phyloP scores from a whole-genome alignment of 1,140 invertebrate genomes.

The Hydropsyche tenuis region DNA sequence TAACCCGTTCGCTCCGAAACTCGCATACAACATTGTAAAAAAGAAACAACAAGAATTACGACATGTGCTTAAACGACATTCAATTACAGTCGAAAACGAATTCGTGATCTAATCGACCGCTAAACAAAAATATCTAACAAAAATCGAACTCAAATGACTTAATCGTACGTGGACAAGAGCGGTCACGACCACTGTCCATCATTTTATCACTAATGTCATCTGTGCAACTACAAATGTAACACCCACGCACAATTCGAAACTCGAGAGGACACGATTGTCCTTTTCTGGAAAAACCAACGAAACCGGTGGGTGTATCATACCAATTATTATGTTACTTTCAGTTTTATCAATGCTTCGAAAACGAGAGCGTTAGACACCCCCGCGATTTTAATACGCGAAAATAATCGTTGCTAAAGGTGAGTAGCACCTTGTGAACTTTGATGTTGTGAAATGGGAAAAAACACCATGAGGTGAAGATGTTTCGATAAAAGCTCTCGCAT shows the following conservation, averaged over 20 bases:
- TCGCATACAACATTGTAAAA: not conserved
- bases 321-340: not conserved
- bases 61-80: slow-evolving; percentile 4
- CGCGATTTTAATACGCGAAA: too few relatives aligned
- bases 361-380: not conserved
- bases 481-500: slow-evolving; percentile 27
- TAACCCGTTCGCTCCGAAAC: not conserved
- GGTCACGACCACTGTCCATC: not conserved
- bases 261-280: not conserved
- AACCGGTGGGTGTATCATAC: not conserved
- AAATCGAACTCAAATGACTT: too few relatives aligned
- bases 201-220: slow-evolving; percentile 21
- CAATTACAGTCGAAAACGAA: not conserved
- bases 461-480: not conserved
- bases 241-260: slow-evolving; percentile 19
- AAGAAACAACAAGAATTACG: not conserved
- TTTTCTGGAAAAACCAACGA: not conserved
- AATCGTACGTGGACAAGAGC: too few relatives aligned
- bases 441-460: not conserved
- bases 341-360: slow-evolving; percentile 6
- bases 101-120: not conserved
- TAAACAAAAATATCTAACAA: too few relatives aligned
- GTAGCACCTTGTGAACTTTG: slow-evolving; percentile 30
- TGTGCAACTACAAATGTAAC: slow-evolving; percentile 11
- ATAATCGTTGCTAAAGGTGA: slow-evolving; percentile 23